These are phyloP conservation scores for Cephus cinctus DNA, from an alignment of 1,140 invertebrate species.

Conservation along the genomic window DNA sequence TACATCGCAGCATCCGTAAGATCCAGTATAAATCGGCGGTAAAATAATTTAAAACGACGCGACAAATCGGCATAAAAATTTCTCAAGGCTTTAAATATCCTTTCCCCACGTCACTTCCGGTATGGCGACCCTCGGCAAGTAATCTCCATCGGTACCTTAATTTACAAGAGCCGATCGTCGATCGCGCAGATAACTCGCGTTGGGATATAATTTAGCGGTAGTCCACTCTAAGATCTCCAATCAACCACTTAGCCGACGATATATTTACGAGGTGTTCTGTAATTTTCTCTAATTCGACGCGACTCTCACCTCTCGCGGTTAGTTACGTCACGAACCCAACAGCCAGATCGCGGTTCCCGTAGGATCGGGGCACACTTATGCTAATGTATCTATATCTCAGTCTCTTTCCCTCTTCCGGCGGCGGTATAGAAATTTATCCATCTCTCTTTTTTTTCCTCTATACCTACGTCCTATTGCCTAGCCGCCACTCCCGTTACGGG, in stretches of 20 bases:
- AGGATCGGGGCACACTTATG: constrained; percentile 30
- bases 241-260: constrained; percentile 49
- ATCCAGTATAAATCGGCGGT: too few species aligned
- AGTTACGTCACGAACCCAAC: neutral
- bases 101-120: constrained; percentile 15
- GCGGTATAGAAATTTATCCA: constrained; percentile 9
- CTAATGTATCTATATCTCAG: constrained; percentile 18
- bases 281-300: constrained; percentile 51
- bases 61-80: too few species aligned
- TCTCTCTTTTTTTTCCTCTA: neutral
- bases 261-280: constrained; percentile 55
- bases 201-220: constrained; percentile 55
- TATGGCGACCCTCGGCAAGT: constrained; percentile 14
- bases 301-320: constrained; percentile 20
- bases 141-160: constrained; percentile 35
- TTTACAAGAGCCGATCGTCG: constrained; percentile 44
- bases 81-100: constrained; percentile 3
- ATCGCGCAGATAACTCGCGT: constrained; percentile 42
- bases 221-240: constrained; percentile 50
- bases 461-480: neutral
- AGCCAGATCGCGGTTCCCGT: constrained; percentile 7
- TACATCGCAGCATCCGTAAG: too few species aligned
- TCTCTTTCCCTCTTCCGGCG: neutral
- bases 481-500: constrained; percentile 3
- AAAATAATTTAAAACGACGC: too few species aligned